phyloP scores from a whole-genome alignment of 2,888 invertebrate species.

The Stegophylla sp. region DNA sequence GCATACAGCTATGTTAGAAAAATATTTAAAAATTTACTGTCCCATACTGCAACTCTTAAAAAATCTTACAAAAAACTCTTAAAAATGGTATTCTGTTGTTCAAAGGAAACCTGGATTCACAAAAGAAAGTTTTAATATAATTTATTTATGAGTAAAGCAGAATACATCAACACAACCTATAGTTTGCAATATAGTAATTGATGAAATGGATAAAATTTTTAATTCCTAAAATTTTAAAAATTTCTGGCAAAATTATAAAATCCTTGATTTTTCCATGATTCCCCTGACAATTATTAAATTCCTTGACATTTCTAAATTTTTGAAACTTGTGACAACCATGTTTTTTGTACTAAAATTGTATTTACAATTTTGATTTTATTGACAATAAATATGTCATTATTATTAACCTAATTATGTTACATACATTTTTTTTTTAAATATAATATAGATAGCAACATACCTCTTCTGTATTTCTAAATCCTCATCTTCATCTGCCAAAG shows the following conservation, averaged over 20 bases:
- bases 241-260: too few relatives aligned
- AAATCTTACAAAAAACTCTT: too few relatives aligned
- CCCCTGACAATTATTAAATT: too few relatives aligned
- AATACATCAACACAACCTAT: not conserved
- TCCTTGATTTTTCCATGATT: too few relatives aligned
- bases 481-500: slow-evolving; percentile 90
- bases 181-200: not conserved
- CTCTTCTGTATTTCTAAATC: slow-evolving; percentile 89
- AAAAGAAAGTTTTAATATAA: not conserved
- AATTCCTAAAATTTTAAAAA: too few relatives aligned
- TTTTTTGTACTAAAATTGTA: too few relatives aligned
- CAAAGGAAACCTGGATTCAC: slow-evolving; percentile 7
- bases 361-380: not conserved
- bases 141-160: not conserved
- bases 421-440: not conserved
- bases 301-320: too few relatives aligned
- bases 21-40: not conserved
- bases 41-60: too few relatives aligned
- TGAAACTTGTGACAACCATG: too few relatives aligned
- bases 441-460: slow-evolving; percentile 62
- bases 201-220: not conserved
- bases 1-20: not conserved
- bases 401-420: too few relatives aligned
- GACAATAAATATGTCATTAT: too few relatives aligned
- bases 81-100: not conserved